Evolutionary conservation across 64 coral and sea anemone genomes (phyloP).

Genomic region (Acropora tenuis): DNA sequence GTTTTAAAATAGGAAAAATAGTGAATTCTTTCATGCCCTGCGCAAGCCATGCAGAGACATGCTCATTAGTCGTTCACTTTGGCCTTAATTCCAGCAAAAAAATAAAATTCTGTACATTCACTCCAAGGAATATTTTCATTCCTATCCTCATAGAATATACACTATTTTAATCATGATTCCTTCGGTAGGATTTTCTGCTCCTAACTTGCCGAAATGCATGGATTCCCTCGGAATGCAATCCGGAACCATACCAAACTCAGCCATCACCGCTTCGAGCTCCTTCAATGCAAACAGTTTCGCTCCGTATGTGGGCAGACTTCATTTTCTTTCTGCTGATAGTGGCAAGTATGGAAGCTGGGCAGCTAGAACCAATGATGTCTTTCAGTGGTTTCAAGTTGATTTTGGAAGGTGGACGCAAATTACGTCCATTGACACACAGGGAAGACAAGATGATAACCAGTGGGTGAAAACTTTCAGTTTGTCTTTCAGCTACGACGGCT

Average conservation of each 20-base stretch:
- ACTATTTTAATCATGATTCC: neutral
- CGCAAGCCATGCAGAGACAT: too few species aligned
- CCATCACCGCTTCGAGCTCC: conserved; percentile 51
- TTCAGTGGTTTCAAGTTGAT: conserved; percentile 63
- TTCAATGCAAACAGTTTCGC: neutral
- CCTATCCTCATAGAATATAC: too few species aligned
- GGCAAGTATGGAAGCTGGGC: conserved; percentile 41
- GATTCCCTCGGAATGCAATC: conserved; percentile 47
- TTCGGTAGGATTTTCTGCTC: neutral
- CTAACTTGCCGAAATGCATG: conserved; percentile 19
- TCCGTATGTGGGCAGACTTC: conserved; percentile 45
- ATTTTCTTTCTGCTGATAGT: conserved; percentile 22
- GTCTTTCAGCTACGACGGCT: conserved; percentile 35
- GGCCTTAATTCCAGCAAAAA: too few species aligned
- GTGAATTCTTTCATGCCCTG: too few species aligned
- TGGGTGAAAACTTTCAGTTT: conserved; percentile 61
- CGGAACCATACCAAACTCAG: conserved; percentile 20
- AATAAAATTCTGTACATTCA: too few species aligned
- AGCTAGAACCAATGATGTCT: conserved; percentile 9
- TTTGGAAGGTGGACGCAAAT: conserved; percentile 36
- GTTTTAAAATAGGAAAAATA: too few species aligned
- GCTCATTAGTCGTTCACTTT: too few species aligned
- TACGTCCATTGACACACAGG: conserved; percentile 29
- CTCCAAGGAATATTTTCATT: too few species aligned
- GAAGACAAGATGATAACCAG: conserved; percentile 24